These are phyloP conservation scores for Sebastes cheni DNA, from an alignment of 2,797 vertebrate genomes.

Conservation along the genomic window DNA sequence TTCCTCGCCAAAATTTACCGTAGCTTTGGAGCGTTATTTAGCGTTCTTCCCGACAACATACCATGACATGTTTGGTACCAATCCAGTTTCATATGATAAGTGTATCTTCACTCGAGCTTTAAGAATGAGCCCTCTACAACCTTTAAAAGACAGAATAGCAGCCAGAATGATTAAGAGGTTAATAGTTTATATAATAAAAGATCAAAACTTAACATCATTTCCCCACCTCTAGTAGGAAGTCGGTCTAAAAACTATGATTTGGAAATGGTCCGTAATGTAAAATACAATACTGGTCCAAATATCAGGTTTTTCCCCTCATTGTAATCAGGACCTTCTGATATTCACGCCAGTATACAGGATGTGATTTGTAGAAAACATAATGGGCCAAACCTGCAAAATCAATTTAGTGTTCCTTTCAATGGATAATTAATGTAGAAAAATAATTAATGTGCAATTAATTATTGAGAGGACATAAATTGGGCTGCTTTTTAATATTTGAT, in stretches of 20 bases:
- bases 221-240: no score
- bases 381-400: neutral
- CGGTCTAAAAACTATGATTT: neutral
- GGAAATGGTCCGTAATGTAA: neutral
- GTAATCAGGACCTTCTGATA: neutral
- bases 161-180: no score
- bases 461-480: neutral
- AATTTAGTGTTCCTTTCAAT: neutral
- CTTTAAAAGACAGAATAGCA: no score
- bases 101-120: no score
- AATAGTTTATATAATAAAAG: no score
- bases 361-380: neutral
- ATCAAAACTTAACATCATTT: no score
- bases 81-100: no score
- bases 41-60: accelerated
- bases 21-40: no score
- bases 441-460: neutral
- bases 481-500: neutral
- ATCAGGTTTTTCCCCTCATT: neutral
- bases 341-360: neutral
- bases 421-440: neutral
- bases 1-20: accelerated
- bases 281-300: neutral
- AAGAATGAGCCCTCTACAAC: no score
- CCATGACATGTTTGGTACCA: no score